Conservation (phyloP, 2,113 vertebrate genomes). For the Spea bombifrons region DNA sequence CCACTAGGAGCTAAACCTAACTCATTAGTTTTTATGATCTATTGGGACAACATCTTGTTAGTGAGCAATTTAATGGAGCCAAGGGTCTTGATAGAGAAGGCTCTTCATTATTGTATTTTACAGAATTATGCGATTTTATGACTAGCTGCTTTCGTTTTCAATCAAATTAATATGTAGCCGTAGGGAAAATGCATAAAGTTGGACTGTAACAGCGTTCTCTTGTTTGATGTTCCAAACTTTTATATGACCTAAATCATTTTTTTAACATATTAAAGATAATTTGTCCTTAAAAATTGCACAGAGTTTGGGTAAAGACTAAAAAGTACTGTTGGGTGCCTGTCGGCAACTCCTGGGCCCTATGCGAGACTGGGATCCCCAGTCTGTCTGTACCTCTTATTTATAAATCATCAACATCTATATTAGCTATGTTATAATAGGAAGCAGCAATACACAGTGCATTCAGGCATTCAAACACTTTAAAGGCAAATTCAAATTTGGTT, state of each 20-base stretch:
- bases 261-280: background rate
- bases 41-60: slow-evolving; percentile 21
- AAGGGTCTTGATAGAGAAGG: slow-evolving; percentile 17
- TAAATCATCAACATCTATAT: too few species aligned
- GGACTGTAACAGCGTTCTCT: background rate
- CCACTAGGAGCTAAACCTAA: slow-evolving; percentile 15
- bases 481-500: too few species aligned
- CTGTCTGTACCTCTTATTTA: too few species aligned
- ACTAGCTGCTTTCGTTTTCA: slow-evolving; percentile 22
- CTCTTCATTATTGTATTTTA: slow-evolving; percentile 27
- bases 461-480: too few species aligned
- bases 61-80: slow-evolving; percentile 28
- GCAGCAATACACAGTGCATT: too few species aligned
- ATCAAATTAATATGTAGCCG: slow-evolving; percentile 37
- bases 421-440: too few species aligned
- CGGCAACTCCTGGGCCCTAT: too few species aligned
- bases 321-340: too few species aligned
- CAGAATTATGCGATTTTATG: slow-evolving; percentile 10
- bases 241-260: background rate
- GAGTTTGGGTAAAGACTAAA: too few species aligned
- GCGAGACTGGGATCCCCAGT: too few species aligned
- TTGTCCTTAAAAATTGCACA: background rate
- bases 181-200: slow-evolving; percentile 20
- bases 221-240: background rate
- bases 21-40: slow-evolving; percentile 31